Conservation (phyloP, 2,888 invertebrate species). For the Patella depressa region DNA sequence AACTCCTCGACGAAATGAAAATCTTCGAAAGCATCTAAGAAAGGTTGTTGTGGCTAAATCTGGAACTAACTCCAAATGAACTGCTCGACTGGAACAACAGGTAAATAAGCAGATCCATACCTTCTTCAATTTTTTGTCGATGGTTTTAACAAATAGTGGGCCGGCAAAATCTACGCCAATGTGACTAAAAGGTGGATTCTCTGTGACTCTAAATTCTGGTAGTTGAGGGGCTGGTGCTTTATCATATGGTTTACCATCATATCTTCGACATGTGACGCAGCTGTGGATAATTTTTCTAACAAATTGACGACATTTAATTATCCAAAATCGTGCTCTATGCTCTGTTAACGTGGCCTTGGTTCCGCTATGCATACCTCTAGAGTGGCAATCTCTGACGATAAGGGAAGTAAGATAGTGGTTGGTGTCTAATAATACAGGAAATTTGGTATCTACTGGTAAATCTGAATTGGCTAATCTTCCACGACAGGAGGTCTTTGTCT, state of each 20-base stretch:
- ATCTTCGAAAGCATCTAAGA: background rate
- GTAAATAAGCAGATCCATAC: background rate
- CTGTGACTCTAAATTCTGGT: background rate
- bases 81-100: background rate
- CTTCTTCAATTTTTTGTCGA: background rate
- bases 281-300: background rate
- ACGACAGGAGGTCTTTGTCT: background rate
- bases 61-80: background rate
- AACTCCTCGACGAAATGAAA: background rate
- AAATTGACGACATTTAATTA: background rate
- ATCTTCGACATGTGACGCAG: background rate
- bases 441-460: background rate
- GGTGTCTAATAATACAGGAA: background rate
- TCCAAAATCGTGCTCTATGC: background rate
- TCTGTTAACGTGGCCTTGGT: background rate
- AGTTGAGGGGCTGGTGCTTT: background rate
- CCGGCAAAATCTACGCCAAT: slow-evolving; percentile 1
- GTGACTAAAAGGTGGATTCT: background rate
- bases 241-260: slow-evolving; percentile 5
- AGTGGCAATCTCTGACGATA: background rate
- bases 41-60: background rate
- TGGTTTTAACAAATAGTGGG: background rate
- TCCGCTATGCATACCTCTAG: background rate
- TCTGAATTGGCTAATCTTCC: slow-evolving; percentile 6
- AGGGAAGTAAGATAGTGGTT: background rate